phyloP scores from a whole-genome alignment of 2,888 invertebrate species.

The Chymomyza procnemis region DNA sequence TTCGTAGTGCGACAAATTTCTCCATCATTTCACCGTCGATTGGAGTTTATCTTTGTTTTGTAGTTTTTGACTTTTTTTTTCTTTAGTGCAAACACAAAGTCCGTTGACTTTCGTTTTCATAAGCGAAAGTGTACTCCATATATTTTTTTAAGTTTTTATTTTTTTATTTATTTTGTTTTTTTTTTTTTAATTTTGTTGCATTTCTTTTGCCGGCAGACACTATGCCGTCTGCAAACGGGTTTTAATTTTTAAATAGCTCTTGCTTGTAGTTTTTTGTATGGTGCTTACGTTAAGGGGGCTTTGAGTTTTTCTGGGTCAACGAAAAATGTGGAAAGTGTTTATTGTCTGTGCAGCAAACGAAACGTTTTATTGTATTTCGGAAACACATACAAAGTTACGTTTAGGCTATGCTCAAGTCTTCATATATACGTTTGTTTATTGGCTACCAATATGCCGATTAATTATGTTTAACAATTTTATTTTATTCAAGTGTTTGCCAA shows the following conservation, averaged over 20 bases:
- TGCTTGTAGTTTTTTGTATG: background rate
- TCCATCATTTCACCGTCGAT: conserved; percentile 59
- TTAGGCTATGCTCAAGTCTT: background rate
- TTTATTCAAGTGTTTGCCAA: background rate
- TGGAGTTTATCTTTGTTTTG: conserved; percentile 3
- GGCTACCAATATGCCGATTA: background rate
- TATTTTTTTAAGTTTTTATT: conserved; percentile 55
- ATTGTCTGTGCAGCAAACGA: conserved; percentile 17
- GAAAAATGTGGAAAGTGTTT: conserved; percentile 52
- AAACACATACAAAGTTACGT: background rate
- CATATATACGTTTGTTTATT: background rate
- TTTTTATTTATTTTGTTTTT: conserved; percentile 26
- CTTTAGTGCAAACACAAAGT: conserved; percentile 57
- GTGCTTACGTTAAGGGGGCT: background rate
- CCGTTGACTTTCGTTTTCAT: conserved; percentile 78
- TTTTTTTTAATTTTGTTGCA: conserved; percentile 63
- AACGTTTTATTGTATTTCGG: background rate
- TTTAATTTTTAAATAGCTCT: conserved; percentile 14
- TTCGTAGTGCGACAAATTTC: conserved; percentile 44
- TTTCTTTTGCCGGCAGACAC: conserved; percentile 58
- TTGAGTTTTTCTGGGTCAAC: conserved; percentile 11
- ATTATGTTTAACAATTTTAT: background rate
- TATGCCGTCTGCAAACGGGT: conserved; percentile 47
- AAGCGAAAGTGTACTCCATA: conserved; percentile 77
- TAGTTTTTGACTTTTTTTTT: conserved; percentile 17